phyloP scores from a whole-genome alignment of 2,797 vertebrate species.

The Pyrrhura leucotis region DNA sequence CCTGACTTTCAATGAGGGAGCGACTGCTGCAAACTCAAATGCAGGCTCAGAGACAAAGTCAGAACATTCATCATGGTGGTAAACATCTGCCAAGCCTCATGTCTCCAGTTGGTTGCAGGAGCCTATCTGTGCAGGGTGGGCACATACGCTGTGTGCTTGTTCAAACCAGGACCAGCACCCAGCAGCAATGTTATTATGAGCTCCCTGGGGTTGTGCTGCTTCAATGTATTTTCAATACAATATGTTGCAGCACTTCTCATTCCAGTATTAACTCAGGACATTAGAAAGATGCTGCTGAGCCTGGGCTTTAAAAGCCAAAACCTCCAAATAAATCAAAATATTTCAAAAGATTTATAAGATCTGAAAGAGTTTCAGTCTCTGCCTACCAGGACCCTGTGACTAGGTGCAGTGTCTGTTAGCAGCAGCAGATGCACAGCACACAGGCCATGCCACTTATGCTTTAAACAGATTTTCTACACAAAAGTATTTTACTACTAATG shows the following conservation, averaged over 20 bases:
- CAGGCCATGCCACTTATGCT: not conserved
- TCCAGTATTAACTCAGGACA: not conserved
- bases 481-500: not conserved
- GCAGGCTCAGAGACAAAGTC: not conserved
- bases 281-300: not conserved
- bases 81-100: slow-evolving; percentile 18
- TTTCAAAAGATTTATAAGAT: no score
- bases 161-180: rapidly evolving
- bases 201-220: not conserved
- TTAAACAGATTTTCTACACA: not conserved
- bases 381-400: no score
- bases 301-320: not conserved
- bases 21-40: not conserved
- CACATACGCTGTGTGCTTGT: rapidly evolving
- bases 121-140: not conserved
- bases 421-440: not conserved
- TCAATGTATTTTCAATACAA: rapidly evolving
- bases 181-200: rapidly evolving
- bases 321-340: not conserved
- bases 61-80: slow-evolving; percentile 1
- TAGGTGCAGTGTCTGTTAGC: not conserved
- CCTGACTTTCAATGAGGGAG: slow-evolving; percentile 12
- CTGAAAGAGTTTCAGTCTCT: not conserved
- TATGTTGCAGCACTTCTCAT: not conserved
- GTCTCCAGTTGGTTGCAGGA: not conserved